Evolutionary conservation across 2,113 vertebrate species (phyloP), one percentile per base, ranked within the genome.

Genomic region (Clinocottus analis): DNA sequence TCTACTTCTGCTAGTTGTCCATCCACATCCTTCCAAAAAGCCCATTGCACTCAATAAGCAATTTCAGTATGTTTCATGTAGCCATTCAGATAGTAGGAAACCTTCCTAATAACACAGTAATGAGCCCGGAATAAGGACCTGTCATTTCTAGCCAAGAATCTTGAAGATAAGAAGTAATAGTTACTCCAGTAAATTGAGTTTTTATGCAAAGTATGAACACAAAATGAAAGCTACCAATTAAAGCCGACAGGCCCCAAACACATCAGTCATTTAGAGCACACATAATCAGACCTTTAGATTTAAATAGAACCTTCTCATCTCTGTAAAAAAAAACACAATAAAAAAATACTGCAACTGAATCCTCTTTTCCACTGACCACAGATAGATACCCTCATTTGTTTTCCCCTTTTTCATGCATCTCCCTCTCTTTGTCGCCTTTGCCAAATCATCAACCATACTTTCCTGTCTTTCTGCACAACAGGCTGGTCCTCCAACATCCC

Each of bases 401-500:
- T 25, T 35, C 17, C 66, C 53, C 33, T 7, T 43, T 63, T 71
- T 66, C 62, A 45, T 41, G 19, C 67, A 25, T 67, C 72, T 70
- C 47, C 61, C 43, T 75, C 45, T 62, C 55, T 79, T 43, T 41
- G 62, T 76, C 58, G 72, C 14, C 31, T 62, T 67, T 60, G 71
- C 79, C 86, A 87, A 79, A 80, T 84, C 73, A 87, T 72, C 56
- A 49, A 58, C 77, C 70, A 21, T 49, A 75, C 67, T 73, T 67
- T 83, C 58, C 76, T 73, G 71, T 88, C 82, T 69, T 60, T 59
- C 79, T 72, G 76, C 77, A 84, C 79, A 77, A 74, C 75, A 79
- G 37, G 74, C 79, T 74, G 68, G 92, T 93, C 89, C 90, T 93
- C 86, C 84, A 87, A 88, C 86, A 85, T 90, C 93, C 93, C 91